Evolutionary conservation across 2,888 invertebrate genomes (phyloP), one percentile per base, ranked within the genome.

Genomic region (Campoplex capitator): DNA sequence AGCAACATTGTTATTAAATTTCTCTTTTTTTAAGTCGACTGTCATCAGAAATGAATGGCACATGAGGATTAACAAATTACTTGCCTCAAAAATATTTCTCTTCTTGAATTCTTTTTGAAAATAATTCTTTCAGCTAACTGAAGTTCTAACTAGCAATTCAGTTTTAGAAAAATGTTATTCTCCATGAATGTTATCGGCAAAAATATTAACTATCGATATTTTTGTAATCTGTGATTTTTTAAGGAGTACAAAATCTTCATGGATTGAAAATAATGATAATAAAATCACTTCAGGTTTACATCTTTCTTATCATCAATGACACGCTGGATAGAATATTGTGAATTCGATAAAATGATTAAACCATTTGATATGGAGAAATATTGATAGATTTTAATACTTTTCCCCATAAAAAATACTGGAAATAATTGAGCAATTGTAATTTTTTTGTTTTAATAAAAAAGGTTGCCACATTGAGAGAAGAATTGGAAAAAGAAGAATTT

Each of bases 401-500:
- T 8, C 2, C 8, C 0, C 2, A 11, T 11, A 8, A 56, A 1
- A 6, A 56, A 23, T 23, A 23, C 11, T 9, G 2, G 9, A 9
- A 23, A 56, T 23, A 56, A 56, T 11, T 28, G 3, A 13, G 13
- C 13, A 11, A 32, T 16, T 13, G 32, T 3, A 62, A 62, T 62
- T 11, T 67, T 65, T 76, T 35, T 38, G 23, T 23, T 23, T 65
- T 42, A 23, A 7, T 45, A 38, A 73, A 73, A 76, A 42, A 95
- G 92, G 95, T 98, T 89, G 95, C 96, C 89, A 96, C 97, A 91
- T 95, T 98, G 83, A 96, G 97, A 94, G 97, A 98, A 94, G 98
- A 98, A 95, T 95, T 98, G 89, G 98, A 98, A 93, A 98, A 98
- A 94, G 98, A 98, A 95, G 97, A 98, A 93, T 97, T 98, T 92